Conservation (phyloP, 2,888 invertebrate genomes). For the Zaprionus lineosus region DNA sequence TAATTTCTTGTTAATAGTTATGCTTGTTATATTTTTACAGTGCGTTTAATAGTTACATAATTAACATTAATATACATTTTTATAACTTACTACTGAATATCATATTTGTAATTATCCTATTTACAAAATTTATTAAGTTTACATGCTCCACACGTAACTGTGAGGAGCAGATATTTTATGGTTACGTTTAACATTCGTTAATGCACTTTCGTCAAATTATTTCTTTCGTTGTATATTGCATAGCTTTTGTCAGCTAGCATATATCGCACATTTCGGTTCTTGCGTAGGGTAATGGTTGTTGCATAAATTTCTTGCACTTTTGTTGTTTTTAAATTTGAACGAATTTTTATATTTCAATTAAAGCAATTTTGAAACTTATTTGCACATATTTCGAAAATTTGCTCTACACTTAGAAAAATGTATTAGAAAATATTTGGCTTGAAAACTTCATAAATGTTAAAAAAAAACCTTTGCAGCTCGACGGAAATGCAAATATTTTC, state of each 20-base stretch:
- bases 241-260: slow-evolving; percentile 8
- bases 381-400: background rate
- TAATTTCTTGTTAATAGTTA: background rate
- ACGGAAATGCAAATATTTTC: slow-evolving; percentile 37
- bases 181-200: background rate
- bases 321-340: background rate
- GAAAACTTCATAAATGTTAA: too few relatives aligned
- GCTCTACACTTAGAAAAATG: too few relatives aligned
- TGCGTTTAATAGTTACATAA: too few relatives aligned
- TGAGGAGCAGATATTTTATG: background rate
- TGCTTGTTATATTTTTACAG: background rate
- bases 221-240: background rate
- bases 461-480: slow-evolving; percentile 38
- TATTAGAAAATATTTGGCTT: too few relatives aligned
- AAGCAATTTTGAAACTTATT: background rate
- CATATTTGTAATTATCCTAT: background rate
- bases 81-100: too few relatives aligned
- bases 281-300: slow-evolving; percentile 1
- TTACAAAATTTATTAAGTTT: background rate
- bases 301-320: slow-evolving; percentile 2
- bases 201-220: too few relatives aligned
- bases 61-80: too few relatives aligned
- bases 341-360: background rate
- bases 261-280: slow-evolving; percentile 4
- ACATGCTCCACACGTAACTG: background rate